Evolutionary conservation across 1,140 invertebrate species (phyloP).

Genomic region (Hylaeus anthracinus): DNA sequence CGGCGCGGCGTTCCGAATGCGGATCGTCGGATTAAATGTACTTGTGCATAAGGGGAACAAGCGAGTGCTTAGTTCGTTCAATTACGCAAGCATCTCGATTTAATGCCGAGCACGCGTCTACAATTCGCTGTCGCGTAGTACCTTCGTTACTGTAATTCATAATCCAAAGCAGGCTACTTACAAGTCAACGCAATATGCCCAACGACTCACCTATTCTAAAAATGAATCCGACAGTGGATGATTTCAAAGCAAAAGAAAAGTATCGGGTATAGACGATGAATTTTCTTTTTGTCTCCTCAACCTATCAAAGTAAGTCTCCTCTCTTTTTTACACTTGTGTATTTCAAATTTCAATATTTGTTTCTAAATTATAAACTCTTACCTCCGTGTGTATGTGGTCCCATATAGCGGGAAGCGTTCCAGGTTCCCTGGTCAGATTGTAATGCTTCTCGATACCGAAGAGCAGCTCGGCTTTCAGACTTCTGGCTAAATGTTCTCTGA

Average conservation of each 20-base stretch:
- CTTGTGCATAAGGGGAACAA: not conserved
- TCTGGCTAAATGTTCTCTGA: conserved; percentile 85
- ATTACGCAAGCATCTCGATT: conserved; percentile 11
- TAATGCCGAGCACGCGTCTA: not conserved
- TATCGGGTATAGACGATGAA: too few species aligned
- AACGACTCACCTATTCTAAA: too few species aligned
- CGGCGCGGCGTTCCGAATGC: not conserved
- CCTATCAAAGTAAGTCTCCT: too few species aligned
- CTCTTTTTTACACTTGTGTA: too few species aligned
- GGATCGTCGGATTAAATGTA: not conserved
- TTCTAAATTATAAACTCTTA: conserved; percentile 69
- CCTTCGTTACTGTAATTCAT: not conserved
- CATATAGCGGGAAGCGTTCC: conserved; percentile 86
- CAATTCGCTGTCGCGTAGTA: not conserved
- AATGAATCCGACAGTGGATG: too few species aligned
- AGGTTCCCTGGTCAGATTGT: conserved; percentile 84
- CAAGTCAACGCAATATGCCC: not conserved
- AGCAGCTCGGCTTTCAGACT: conserved; percentile 86
- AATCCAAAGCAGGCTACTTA: not conserved
- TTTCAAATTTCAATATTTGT: too few species aligned
- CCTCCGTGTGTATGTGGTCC: conserved; percentile 88
- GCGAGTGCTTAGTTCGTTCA: not conserved
- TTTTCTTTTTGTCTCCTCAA: too few species aligned
- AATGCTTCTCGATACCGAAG: conserved; percentile 86
- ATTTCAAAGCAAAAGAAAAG: too few species aligned